Base-by-base conservation (phyloP, 1,140 invertebrate species). In the Formica exsecta region DNA sequence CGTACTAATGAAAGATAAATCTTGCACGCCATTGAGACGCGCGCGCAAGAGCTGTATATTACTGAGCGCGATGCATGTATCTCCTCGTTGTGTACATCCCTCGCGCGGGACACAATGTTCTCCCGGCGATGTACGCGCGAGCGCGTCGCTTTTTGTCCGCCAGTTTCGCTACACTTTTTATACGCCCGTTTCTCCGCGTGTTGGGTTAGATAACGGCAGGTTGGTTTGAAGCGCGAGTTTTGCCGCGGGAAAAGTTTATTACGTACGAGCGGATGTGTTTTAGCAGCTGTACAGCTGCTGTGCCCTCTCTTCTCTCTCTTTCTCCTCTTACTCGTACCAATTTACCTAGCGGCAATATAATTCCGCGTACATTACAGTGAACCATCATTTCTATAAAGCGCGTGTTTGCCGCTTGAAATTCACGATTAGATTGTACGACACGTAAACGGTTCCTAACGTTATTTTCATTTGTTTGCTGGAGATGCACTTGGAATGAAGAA, bases 1-100 rank as follows among this genome's bases (percentile, higher is more conserved):
- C 76, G 88, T 86, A 91, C 92, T 92, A 93, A 93, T 92, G 90
- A 92, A 92, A 90, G 89, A 93, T 93, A 93, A 93, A 94, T 93
- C 92, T 93, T 89, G 62, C 76, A 13, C 62, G 44, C 51, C 64
- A 89, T 64, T 80, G 80, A 81, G 81, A 90, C 83, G 64, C 32
- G 29, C 22, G 59, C 22, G 59, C 59, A 68, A 51, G 25, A 90
- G 86, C 77, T 48, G 79, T 73, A 70, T 32, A 80, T 77, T 66
- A 59, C 38, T 22, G 68, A 32, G 32, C 36, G 77, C 71, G 79
- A 48, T 8, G 11, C 7, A 22, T 64, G 51, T 77, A 64, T 79
- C 59, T 51, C 19, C 9, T 48, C 9, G 8, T 13, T 48, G 44
- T 51, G 51, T 61, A 75, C 48, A 68, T 85, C 66, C 16, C 48